Evolutionary conservation across 2,888 invertebrate species (phyloP).

Genomic region (Eupithecia pulchellata): DNA sequence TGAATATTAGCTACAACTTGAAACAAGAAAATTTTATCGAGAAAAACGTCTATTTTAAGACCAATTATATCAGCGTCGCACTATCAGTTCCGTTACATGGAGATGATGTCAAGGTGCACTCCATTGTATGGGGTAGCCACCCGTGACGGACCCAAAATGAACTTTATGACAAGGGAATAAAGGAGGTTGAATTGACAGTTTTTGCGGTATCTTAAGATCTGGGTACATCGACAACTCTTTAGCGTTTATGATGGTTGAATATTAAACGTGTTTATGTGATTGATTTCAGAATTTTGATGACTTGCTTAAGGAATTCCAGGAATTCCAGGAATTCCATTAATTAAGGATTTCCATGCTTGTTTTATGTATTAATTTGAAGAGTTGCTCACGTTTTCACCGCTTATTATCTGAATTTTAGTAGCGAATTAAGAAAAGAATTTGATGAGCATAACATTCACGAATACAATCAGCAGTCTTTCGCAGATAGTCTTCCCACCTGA

Average conservation of each 20-base stretch:
- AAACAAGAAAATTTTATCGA: not conserved
- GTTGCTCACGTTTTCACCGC: no score
- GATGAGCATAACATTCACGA: no score
- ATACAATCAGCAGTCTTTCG: no score
- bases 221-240: not conserved
- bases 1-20: no score
- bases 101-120: constrained; percentile 65
- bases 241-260: not conserved
- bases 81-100: constrained; percentile 39
- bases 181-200: not conserved
- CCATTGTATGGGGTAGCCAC: constrained; percentile 57
- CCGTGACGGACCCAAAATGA: constrained; percentile 49
- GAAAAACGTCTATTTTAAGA: constrained; percentile 1
- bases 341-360: no score
- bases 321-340: no score
- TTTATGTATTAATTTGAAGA: no score
- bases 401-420: no score
- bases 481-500: no score
- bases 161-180: not conserved
- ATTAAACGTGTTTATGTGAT: not conserved
- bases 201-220: constrained; percentile 8
- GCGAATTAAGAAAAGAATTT: no score
- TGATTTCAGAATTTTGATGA: not conserved
- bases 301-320: not conserved
- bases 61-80: constrained; percentile 19